These are phyloP conservation scores for Zaprionus ghesquierei DNA, from an alignment of 1,140 invertebrate species.

Conservation along the genomic window DNA sequence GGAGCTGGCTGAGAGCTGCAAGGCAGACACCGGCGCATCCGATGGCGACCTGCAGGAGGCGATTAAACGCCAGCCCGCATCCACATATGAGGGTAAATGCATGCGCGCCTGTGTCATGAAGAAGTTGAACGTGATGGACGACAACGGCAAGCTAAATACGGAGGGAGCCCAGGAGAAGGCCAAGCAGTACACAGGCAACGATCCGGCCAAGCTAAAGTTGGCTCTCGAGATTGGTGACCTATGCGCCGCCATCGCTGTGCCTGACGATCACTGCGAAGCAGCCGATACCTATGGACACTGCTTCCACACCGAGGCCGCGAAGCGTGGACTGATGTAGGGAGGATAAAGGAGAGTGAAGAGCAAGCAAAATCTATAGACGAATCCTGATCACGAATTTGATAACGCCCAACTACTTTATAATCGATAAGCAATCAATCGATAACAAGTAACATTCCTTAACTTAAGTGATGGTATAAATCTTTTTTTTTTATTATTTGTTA, in stretches of 20 bases:
- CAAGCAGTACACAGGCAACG: slow-evolving; percentile 53
- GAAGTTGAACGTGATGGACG: slow-evolving; percentile 35
- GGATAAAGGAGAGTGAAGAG: neutral
- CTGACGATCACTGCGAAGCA: slow-evolving; percentile 63
- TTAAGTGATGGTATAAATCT: neutral
- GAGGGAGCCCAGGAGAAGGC: slow-evolving; percentile 51
- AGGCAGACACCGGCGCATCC: slow-evolving; percentile 43
- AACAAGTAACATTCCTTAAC: neutral
- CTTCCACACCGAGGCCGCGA: slow-evolving; percentile 40
- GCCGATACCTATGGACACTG: slow-evolving; percentile 54
- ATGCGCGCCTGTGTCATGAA: slow-evolving; percentile 69
- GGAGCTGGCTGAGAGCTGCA: slow-evolving; percentile 42
- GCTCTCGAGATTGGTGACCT: slow-evolving; percentile 58
- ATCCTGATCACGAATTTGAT: neutral
- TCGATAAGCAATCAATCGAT: neutral
- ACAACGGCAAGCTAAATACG: slow-evolving; percentile 52
- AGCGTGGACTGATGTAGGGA: slow-evolving; percentile 46
- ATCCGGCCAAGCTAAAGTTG: slow-evolving; percentile 59
- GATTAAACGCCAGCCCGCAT: slow-evolving; percentile 43
- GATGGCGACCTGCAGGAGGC: slow-evolving; percentile 47
- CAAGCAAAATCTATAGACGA: neutral
- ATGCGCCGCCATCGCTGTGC: slow-evolving; percentile 50
- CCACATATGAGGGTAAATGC: slow-evolving; percentile 54
- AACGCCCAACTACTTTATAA: neutral
- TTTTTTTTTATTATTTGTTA: neutral